Evolutionary conservation across 2,888 invertebrate species (phyloP).

Genomic region (Coenonympha arcania): DNA sequence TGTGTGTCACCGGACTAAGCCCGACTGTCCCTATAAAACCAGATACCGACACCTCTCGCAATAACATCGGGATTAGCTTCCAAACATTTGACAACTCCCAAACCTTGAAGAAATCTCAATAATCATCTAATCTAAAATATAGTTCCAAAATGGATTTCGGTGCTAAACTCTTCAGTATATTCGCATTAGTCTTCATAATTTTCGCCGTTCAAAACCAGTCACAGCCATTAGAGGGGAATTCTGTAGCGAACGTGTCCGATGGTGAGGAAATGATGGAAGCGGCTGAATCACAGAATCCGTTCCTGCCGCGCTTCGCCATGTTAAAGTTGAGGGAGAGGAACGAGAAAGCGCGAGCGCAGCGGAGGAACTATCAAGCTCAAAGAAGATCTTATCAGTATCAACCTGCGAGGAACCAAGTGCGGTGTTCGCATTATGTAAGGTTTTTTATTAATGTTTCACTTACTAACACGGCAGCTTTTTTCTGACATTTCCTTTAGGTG

Average conservation of each 20-base stretch:
- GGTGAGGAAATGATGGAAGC: conserved; percentile 60
- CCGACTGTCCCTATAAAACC: conserved; percentile 54
- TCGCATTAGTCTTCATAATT: conserved; percentile 34
- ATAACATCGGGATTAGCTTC: conserved; percentile 48
- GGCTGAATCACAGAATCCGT: conserved; percentile 59
- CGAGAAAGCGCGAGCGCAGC: conserved; percentile 45
- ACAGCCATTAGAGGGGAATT: conserved; percentile 38
- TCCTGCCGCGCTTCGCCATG: conserved; percentile 64
- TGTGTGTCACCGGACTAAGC: conserved; percentile 56
- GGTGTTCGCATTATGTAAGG: conserved; percentile 23
- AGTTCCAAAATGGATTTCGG: conserved; percentile 34
- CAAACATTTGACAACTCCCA: conserved; percentile 23
- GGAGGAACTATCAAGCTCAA: conserved; percentile 40
- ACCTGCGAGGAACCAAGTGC: conserved; percentile 6
- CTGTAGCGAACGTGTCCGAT: conserved; percentile 17
- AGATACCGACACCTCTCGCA: conserved; percentile 29
- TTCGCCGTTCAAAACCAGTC: conserved; percentile 34
- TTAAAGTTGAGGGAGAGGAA: conserved; percentile 51
- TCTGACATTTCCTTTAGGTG: too few species aligned
- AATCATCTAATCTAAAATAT: too few species aligned
- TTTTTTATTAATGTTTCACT: too few species aligned
- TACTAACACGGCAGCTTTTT: too few species aligned
- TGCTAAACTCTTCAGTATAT: conserved; percentile 33
- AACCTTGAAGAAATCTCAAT: neutral
- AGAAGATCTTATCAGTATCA: conserved; percentile 18